phyloP scores from a whole-genome alignment of 2,888 invertebrate genomes.

The Aphodius granarius region DNA sequence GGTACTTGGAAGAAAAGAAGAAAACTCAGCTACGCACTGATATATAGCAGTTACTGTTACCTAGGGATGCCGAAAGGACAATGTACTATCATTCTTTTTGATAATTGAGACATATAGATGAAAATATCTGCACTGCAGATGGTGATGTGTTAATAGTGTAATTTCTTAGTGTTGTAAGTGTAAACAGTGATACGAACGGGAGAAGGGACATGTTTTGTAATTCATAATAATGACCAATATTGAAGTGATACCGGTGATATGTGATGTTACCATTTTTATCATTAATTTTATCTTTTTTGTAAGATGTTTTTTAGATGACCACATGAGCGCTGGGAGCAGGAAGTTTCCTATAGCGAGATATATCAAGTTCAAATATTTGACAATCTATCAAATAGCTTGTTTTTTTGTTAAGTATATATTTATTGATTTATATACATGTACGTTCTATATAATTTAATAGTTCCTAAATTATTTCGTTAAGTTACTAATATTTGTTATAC shows the following conservation, averaged over 20 bases:
- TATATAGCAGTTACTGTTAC: constrained; percentile 45
- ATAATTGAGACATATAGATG: not conserved
- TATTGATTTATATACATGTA: too few relatives aligned
- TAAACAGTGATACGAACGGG: not conserved
- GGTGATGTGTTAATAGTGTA: constrained; percentile 12
- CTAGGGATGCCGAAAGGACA: constrained; percentile 21
- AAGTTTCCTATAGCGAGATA: not conserved
- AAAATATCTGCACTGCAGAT: constrained; percentile 33
- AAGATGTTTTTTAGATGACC: not conserved
- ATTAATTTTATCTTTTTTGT: not conserved
- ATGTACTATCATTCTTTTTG: constrained; percentile 3
- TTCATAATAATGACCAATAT: not conserved
- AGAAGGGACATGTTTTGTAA: not conserved
- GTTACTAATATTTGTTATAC: not conserved
- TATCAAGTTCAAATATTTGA: not conserved
- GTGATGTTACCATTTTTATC: not conserved
- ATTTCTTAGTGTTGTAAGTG: constrained; percentile 3
- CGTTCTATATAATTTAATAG: not conserved
- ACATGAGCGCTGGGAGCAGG: not conserved
- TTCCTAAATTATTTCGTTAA: not conserved
- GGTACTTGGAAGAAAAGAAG: constrained; percentile 45
- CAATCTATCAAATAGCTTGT: not conserved
- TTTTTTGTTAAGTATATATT: not conserved
- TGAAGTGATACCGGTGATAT: not conserved
- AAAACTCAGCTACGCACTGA: constrained; percentile 28